A percentile compares a stretch with the other conserved stretches of the same genome.
These are phyloP conservation scores for Hemichromis elongatus DNA, from an alignment of 2,113 vertebrate genomes.

Conservation along the genomic window DNA sequence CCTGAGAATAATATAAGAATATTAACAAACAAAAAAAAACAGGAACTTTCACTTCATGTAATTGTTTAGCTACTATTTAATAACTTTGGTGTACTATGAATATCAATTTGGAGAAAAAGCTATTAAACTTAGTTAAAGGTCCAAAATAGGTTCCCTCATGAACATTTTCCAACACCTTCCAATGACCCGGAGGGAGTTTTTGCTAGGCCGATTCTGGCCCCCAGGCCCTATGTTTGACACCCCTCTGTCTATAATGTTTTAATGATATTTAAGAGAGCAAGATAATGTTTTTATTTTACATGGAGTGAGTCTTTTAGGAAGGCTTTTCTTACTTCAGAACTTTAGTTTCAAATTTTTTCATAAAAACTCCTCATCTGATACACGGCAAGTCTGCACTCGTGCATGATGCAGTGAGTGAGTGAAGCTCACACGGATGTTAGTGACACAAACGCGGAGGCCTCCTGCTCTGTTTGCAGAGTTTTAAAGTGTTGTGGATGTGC, in stretches of 20 bases:
- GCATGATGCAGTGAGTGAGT: neutral
- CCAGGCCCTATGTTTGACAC: no score
- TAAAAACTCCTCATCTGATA: neutral
- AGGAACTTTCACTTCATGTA: fast-evolving
- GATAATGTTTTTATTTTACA: no score
- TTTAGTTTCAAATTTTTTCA: neutral
- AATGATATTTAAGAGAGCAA: no score
- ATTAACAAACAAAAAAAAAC: fast-evolving
- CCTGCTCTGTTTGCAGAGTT: neutral
- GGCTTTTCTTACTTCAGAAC: neutral
- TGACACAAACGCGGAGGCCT: neutral
- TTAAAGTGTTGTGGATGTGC: neutral
- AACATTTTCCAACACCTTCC: no score
- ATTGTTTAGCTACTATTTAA: neutral
- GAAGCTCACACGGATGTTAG: neutral
- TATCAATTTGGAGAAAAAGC: neutral
- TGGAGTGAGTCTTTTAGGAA: neutral
- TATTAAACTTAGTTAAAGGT: neutral
- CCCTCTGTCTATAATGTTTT: no score
- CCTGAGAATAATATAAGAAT: neutral
- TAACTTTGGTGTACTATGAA: neutral
- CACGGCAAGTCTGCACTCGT: neutral
- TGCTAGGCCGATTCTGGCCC: no score
- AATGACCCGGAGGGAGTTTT: no score
- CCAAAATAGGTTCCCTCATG: no score